Conservation (phyloP, 2,797 vertebrate species). For the Anabacerthia variegaticeps region DNA sequence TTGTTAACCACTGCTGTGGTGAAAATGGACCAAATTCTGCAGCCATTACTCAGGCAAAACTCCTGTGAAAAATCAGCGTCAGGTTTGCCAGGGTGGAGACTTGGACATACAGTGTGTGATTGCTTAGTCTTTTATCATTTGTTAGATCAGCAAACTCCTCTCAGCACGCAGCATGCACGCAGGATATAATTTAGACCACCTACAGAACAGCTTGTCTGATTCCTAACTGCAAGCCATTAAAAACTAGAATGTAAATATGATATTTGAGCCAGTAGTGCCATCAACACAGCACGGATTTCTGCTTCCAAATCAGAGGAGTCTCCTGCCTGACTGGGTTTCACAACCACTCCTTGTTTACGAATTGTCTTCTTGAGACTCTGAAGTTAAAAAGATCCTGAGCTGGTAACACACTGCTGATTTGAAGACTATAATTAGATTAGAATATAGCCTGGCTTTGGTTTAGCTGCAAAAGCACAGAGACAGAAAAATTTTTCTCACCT, state of each 20-base stretch:
- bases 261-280: slow-evolving; percentile 39
- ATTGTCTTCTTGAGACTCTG: background rate
- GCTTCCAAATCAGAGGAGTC: slow-evolving; percentile 16
- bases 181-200: slow-evolving; percentile 64
- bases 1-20: background rate
- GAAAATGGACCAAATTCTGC: slow-evolving; percentile 34
- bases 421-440: background rate
- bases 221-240: slow-evolving; percentile 51
- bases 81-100: slow-evolving; percentile 60
- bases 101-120: slow-evolving; percentile 29
- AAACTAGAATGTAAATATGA: slow-evolving; percentile 60
- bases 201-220: slow-evolving; percentile 51
- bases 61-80: background rate
- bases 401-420: background rate
- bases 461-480: background rate
- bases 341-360: background rate
- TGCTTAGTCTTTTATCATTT: slow-evolving; percentile 55
- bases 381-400: background rate
- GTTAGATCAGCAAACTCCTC: slow-evolving; percentile 62
- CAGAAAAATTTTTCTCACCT: background rate
- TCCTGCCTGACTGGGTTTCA: slow-evolving; percentile 53
- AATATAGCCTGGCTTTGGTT: background rate
- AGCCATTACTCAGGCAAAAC: slow-evolving; percentile 19
- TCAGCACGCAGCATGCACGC: background rate
- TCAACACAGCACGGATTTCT: background rate